Base-by-base conservation (phyloP, 2,888 invertebrate genomes). In the Lysandra coridon region DNA sequence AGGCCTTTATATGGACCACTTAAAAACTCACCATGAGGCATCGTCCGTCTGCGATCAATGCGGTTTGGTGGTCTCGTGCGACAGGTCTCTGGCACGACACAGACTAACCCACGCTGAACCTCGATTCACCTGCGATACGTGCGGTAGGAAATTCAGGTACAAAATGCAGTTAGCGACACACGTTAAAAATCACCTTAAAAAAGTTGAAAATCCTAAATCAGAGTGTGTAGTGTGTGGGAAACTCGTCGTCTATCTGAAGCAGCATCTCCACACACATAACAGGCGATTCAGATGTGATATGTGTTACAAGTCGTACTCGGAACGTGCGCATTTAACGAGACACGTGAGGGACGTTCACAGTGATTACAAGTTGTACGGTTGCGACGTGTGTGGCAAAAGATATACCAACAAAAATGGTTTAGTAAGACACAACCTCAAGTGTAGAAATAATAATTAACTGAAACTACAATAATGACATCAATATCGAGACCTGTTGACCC, bases 1-100 rank as follows among this genome's bases (percentile, higher is more conserved):
- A 5, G 53, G 80, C 0, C 2, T 40, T 0, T 83, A 82, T 14
- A 14, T 73, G 0, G 75, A 73, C 1, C 85, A 85, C 40, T 37
- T 80, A 0, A 73, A 74, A 17, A 64, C 80, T 14, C 53, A 84
- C 44, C 30, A 62, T 0, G 73, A 79, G 0, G 81, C 80, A 14
- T 81, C 82, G 0, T 80, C 80, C 17, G 78, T 79, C 30, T 86
- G 86, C 44, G n/a, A 73, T 1, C 4, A 80, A 0, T 86, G 86
- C 44, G 79, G 78, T 0, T 83, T 81, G 64, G 82, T 80, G 60
- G 84, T 85, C 77, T 69, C 79, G 0, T 81, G 82, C 5, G 82
- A 81, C 30, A 85, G 83, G 49, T 80, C 84, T 0, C 78, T 83
- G 33, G 84, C 82, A 12, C 80, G 85, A 14, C 86, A 86, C 37